A percentile compares a stretch with the other conserved stretches of the same genome.
Evolutionary conservation across 2,888 invertebrate genomes (phyloP).

Genomic region (Schrankia costaestrigalis): DNA sequence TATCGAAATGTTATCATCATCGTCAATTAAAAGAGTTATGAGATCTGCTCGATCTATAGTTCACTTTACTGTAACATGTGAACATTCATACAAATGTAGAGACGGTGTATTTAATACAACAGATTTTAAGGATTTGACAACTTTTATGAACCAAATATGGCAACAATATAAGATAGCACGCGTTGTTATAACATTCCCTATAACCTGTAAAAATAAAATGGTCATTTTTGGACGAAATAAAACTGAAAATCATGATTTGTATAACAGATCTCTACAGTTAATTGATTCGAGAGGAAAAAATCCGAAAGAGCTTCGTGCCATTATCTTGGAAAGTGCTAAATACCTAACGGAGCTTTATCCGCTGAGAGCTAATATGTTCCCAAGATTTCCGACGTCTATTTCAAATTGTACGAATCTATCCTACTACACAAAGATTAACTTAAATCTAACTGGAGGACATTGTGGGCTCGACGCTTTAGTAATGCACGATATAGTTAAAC

Average conservation of each 20-base stretch:
- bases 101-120: constrained; percentile 29
- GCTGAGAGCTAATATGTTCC: constrained; percentile 40
- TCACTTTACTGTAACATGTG: constrained; percentile 35
- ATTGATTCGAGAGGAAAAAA: constrained; percentile 25
- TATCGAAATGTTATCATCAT: constrained; percentile 16
- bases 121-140: constrained; percentile 25
- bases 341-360: constrained; percentile 41
- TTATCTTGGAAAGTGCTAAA: constrained; percentile 14
- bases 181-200: constrained; percentile 40
- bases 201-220: constrained; percentile 36
- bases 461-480: constrained; percentile 53
- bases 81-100: constrained; percentile 30
- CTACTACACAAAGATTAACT: constrained; percentile 31
- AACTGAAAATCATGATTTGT: constrained; percentile 20
- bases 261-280: constrained; percentile 42
- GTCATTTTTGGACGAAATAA: constrained; percentile 37
- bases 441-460: constrained; percentile 28
- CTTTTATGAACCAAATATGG: constrained; percentile 48
- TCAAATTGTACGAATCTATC: constrained; percentile 33
- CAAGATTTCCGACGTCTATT: constrained; percentile 50
- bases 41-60: constrained; percentile 35
- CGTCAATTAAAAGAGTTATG: constrained; percentile 13
- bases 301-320: constrained; percentile 10
- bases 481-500: constrained; percentile 41
- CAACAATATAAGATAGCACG: constrained; percentile 32